Base-by-base conservation (phyloP, 2,797 vertebrate genomes). In the Lophotriccus pileatus region DNA sequence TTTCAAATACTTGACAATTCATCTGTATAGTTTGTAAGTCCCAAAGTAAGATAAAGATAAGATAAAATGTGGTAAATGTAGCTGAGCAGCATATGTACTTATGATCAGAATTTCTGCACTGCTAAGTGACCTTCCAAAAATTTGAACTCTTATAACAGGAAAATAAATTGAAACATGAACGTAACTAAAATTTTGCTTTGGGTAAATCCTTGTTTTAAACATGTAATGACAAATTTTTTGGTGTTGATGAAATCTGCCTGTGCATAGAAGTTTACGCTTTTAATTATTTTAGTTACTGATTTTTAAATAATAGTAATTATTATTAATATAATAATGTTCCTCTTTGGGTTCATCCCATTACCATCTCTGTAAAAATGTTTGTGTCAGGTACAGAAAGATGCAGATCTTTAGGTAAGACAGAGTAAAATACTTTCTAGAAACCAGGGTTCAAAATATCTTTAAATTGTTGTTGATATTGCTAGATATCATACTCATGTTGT, bases 41-140 rank as follows among this genome's bases (percentile, higher is more conserved):
- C 24, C 28, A 60, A 3, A 2, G 4, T 21, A 6, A 5, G n/a
- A n/a, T n/a, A n/a, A n/a, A n/a, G 2, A 11, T 11, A 36, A 14
- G 28, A 25, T n/a, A 62, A 87, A 87, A 64, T 47, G 17, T 39
- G 11, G 17, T 76, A 63, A 50, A 47, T 59, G 22, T 49, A 39
- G 50, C 4, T 56, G 17, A 27, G 39, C 36, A 72, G 14, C 25
- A 28, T 20, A 55, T 4, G 3, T 47, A 79, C 13, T 50, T 82
- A 36, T 20, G 30, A 21, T 72, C 24, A 21, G 44, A 53, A 62
- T 25, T 87, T 84, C 8, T 17, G 63, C 17, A 52, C 59, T 76
- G 11, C 41, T 62, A 44, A 59, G 18, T 23, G 7, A 4, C 55
- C 64, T 84, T 80, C 44, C 28, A 56, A 60, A 85, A 76, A 39